Base-by-base conservation (phyloP, 2,113 vertebrate species). In the Raja brachyura region DNA sequence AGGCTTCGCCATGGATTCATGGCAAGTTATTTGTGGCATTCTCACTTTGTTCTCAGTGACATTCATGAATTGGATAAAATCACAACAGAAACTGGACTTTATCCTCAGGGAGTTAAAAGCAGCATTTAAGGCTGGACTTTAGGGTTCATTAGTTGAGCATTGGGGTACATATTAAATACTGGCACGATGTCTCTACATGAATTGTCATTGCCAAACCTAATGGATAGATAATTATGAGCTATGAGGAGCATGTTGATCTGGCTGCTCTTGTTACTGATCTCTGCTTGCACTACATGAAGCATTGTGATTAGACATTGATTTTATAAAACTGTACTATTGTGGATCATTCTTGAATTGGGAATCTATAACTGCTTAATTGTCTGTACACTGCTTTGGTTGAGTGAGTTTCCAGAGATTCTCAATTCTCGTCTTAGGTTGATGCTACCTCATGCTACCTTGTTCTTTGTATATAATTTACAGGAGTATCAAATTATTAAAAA, bases 401-500 rank as follows among this genome's bases (percentile, higher is more conserved):
- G 9, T 90, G 31, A 70, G 63, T 66, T 25, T 90, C 5, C 86
- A 68, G 61, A 70, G 68, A 90, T 70, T 48, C 16, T 28, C 16
- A 70, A 11, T 66, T 68, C 13, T 39, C 7, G 4, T 31, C n/a
- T 68, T 10, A 68, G n/a, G 8, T 11, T 90, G 18, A 68, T 0
- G 10, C 66, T n/a, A 92, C 63, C 10, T 25, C 33, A 92, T 73
- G 31, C 33, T 20, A 22, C 18, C 61, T 48, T 54, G 20, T 70
- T 92, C 88, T 73, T 90, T 94, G n/a, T 90, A 59, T 90, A 56
- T 48, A 13, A 16, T 94, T 94, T 39, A 93, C 94, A 99, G 98
- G 98, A 99, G 93, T 98, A 99, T 95, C 97, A 98, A 94, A 97
- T 98, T 0, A 97, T 99, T 94, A 99, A 98, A 96, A 99, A 99